phyloP scores from a whole-genome alignment of 2,888 invertebrate species.

The Cerceris ruficornis region DNA sequence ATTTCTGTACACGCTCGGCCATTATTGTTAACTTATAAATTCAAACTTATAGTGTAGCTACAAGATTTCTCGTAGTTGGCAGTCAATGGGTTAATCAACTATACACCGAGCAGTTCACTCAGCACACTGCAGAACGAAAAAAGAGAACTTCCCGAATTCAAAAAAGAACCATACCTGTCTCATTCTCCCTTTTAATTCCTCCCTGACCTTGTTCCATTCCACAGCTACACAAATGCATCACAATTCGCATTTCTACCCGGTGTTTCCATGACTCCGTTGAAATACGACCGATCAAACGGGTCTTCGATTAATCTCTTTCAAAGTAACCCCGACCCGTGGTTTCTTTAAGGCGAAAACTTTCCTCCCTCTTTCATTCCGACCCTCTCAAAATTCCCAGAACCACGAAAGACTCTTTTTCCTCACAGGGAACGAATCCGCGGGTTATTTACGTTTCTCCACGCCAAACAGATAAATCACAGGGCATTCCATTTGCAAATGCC shows the following conservation, averaged over 20 bases:
- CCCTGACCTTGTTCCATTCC: not conserved
- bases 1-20: too few species aligned
- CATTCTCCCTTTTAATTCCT: not conserved
- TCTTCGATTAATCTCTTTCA: conserved; percentile 24
- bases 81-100: too few species aligned
- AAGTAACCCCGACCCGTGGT: conserved; percentile 1
- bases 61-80: too few species aligned
- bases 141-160: too few species aligned
- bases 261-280: not conserved
- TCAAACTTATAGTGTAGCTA: too few species aligned
- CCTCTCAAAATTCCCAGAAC: conserved; percentile 10
- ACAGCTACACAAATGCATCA: not conserved
- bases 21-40: too few species aligned
- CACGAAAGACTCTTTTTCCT: conserved; percentile 21
- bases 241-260: not conserved
- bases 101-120: too few species aligned
- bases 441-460: not conserved
- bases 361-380: conserved; percentile 12
- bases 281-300: conserved; percentile 24
- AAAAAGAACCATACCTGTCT: too few species aligned
- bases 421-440: not conserved
- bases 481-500: not conserved
- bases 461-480: not conserved
- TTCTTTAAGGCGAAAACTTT: conserved; percentile 34
- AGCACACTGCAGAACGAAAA: too few species aligned